phyloP scores from a whole-genome alignment of 2,797 vertebrate genomes.

The Spea hammondii region DNA sequence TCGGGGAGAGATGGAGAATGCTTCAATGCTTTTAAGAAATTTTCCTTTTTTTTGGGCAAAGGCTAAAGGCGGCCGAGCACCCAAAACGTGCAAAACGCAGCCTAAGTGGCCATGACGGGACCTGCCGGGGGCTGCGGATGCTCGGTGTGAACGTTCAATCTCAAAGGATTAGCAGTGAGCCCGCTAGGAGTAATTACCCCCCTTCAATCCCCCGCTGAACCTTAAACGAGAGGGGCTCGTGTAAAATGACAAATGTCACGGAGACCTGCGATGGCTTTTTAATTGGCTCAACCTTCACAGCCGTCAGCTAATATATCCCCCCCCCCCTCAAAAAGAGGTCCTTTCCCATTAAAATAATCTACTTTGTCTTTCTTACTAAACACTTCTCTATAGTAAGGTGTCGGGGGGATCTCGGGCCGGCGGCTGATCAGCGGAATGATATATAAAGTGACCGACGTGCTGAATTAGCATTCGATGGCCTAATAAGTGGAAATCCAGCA shows the following conservation, averaged over 20 bases:
- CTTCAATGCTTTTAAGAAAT: constrained; percentile 23
- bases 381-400: too few species aligned
- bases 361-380: not conserved
- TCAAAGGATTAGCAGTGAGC: constrained; percentile 57
- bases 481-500: not conserved
- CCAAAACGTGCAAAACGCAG: constrained; percentile 67
- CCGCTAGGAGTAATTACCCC: constrained; percentile 48
- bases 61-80: constrained; percentile 44
- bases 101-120: constrained; percentile 69
- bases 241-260: constrained; percentile 4
- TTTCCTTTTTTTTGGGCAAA: constrained; percentile 8
- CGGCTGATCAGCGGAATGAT: not conserved
- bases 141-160: constrained; percentile 59
- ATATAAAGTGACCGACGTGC: not conserved
- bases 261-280: not conserved
- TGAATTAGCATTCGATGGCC: not conserved
- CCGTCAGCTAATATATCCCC: not conserved
- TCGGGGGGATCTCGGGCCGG: too few species aligned
- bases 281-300: not conserved
- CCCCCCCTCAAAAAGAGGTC: not conserved
- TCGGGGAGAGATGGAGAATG: not conserved
- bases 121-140: constrained; percentile 61
- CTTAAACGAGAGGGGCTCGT: not conserved
- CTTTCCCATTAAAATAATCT: not conserved
- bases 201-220: not conserved